Conservation (phyloP, 2,797 vertebrate genomes). For the Tokudaia tokunoshimensis region DNA sequence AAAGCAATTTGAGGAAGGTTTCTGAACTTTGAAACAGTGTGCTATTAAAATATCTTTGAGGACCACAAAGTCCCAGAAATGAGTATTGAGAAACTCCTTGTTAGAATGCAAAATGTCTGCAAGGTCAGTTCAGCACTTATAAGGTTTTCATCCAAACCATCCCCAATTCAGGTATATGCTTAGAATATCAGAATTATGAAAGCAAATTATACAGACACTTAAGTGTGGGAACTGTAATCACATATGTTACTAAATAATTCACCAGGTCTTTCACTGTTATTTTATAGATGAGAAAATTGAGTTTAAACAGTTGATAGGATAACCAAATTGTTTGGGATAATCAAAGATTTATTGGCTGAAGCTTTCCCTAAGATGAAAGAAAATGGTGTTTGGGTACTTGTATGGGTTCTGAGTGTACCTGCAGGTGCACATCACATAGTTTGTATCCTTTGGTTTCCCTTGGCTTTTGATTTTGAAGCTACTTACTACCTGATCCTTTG, state of each 20-base stretch:
- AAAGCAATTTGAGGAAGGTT: neutral
- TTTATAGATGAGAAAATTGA: neutral
- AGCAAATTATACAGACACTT: neutral
- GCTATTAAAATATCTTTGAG: neutral
- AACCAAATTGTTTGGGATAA: neutral
- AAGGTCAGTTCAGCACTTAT: neutral
- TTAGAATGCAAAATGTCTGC: neutral
- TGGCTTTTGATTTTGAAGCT: conserved; percentile 10
- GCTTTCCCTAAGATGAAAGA: accelerated
- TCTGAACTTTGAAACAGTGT: neutral
- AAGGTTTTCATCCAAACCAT: neutral
- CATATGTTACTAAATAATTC: neutral
- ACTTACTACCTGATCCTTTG: neutral
- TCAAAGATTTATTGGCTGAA: neutral
- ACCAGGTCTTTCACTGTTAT: neutral
- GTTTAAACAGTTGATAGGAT: neutral
- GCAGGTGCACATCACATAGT: neutral
- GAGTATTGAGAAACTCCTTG: neutral
- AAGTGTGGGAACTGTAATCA: neutral
- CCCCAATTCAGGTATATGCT: neutral
- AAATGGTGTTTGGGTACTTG: neutral
- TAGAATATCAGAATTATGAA: neutral
- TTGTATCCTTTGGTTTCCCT: neutral
- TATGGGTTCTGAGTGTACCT: neutral
- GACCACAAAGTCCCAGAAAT: neutral